Evolutionary conservation across 2,888 invertebrate genomes (phyloP).

Genomic region (Notodonta ziczac): DNA sequence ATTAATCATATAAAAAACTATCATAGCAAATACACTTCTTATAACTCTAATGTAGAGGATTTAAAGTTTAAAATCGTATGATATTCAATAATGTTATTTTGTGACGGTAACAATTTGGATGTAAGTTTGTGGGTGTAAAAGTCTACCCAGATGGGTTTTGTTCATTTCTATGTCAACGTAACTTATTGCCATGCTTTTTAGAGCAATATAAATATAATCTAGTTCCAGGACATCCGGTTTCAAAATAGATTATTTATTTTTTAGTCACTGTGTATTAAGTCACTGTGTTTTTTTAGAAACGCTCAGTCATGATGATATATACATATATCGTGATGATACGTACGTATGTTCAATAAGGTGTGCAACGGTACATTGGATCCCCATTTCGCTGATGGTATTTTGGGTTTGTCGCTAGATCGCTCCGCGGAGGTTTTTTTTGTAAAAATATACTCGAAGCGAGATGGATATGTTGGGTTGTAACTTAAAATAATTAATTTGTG

Average conservation of each 20-base stretch:
- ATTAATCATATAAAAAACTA: slow-evolving; percentile 19
- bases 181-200: slow-evolving; percentile 9
- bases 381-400: too few species aligned
- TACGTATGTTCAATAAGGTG: too few species aligned
- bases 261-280: background rate
- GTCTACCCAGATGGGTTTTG: slow-evolving; percentile 3
- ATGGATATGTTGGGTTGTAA: too few species aligned
- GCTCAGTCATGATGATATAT: background rate
- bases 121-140: slow-evolving; percentile 10
- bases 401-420: too few species aligned
- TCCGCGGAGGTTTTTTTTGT: too few species aligned
- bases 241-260: background rate
- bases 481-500: too few species aligned
- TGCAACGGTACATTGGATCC: too few species aligned
- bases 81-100: background rate
- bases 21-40: background rate
- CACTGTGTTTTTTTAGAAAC: background rate
- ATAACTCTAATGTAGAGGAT: background rate
- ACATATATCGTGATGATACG: too few species aligned
- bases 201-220: slow-evolving; percentile 13
- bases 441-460: too few species aligned
- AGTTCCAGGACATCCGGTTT: slow-evolving; percentile 4
- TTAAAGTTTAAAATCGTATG: slow-evolving; percentile 1
- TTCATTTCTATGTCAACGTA: slow-evolving; percentile 6
- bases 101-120: slow-evolving; percentile 4